Conservation (phyloP, 2,113 vertebrate species). For the Stegostoma tigrinum region DNA sequence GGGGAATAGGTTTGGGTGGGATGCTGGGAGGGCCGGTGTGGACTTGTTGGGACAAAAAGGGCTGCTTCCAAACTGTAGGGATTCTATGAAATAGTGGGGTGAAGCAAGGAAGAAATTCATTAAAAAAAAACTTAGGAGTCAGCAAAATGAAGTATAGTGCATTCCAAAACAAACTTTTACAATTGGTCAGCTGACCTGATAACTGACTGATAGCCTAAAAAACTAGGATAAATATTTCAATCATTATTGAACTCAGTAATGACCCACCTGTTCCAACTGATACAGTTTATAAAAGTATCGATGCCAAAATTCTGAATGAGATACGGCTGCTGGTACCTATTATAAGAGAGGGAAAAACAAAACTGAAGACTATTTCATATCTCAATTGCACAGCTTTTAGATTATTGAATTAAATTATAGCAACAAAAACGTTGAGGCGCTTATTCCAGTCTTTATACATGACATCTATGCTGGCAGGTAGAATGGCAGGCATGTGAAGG, state of each 20-base stretch:
- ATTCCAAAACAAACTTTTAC: not conserved
- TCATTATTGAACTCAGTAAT: not conserved
- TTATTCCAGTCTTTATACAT: not conserved
- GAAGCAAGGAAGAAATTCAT: not conserved
- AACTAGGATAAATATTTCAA: not conserved
- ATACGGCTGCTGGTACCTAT: slow-evolving; percentile 88
- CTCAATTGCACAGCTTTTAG: not conserved
- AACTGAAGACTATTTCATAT: not conserved
- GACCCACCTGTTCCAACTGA: slow-evolving; percentile 82
- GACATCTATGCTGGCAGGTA: not conserved
- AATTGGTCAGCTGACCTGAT: not conserved
- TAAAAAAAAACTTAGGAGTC: not conserved
- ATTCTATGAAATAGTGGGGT: not conserved
- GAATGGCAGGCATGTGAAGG: not conserved
- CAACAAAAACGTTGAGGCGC: not conserved
- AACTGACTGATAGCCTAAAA: not conserved
- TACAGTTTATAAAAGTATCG: slow-evolving; percentile 95
- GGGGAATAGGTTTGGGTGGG: too few relatives aligned
- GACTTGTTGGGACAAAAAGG: too few relatives aligned
- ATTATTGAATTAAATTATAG: not conserved
- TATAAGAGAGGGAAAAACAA: too few relatives aligned
- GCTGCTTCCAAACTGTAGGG: too few relatives aligned
- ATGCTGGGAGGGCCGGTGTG: too few relatives aligned
- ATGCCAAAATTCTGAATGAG: slow-evolving; percentile 92
- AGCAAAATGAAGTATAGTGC: not conserved